phyloP scores from a whole-genome alignment of 1,140 invertebrate genomes.

The Drosophila arawakana region DNA sequence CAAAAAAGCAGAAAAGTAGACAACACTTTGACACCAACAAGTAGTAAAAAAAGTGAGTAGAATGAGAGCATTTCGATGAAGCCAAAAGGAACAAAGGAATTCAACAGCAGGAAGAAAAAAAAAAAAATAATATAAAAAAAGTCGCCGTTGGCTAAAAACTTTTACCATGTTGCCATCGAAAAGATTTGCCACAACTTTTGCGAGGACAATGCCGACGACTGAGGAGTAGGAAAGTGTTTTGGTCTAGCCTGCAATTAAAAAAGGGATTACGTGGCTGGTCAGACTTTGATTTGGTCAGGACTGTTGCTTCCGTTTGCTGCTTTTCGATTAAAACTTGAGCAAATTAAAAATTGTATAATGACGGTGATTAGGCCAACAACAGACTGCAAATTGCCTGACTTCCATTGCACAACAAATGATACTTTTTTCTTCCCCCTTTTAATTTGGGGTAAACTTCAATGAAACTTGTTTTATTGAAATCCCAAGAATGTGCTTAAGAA shows the following conservation, averaged over 20 bases:
- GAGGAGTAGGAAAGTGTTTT: slow-evolving; percentile 35
- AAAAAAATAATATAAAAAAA: slow-evolving; percentile 16
- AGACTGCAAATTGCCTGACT: slow-evolving; percentile 42
- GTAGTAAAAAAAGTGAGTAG: slow-evolving; percentile 3
- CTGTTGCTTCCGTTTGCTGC: slow-evolving; percentile 32
- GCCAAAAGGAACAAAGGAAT: slow-evolving; percentile 21
- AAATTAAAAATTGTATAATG: slow-evolving; percentile 79
- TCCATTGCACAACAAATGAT: slow-evolving; percentile 18
- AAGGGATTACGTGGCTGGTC: slow-evolving; percentile 68
- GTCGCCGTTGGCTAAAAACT: slow-evolving; percentile 47
- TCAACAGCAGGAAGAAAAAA: not conserved
- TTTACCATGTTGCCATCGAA: slow-evolving; percentile 34
- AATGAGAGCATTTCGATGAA: slow-evolving; percentile 35
- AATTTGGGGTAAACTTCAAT: not conserved
- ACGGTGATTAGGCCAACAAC: slow-evolving; percentile 66
- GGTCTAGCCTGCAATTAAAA: slow-evolving; percentile 73
- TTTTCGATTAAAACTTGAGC: slow-evolving; percentile 76
- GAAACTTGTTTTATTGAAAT: not conserved
- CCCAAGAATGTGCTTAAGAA: too few species aligned
- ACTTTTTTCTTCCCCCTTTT: not conserved
- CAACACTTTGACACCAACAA: slow-evolving; percentile 70
- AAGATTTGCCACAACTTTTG: slow-evolving; percentile 52
- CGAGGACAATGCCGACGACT: slow-evolving; percentile 12
- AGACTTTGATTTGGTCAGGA: slow-evolving; percentile 65
- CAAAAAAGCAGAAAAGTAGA: slow-evolving; percentile 58